Base-by-base conservation (phyloP, 1,140 invertebrate species). In the Diachasmimorpha longicaudata region DNA sequence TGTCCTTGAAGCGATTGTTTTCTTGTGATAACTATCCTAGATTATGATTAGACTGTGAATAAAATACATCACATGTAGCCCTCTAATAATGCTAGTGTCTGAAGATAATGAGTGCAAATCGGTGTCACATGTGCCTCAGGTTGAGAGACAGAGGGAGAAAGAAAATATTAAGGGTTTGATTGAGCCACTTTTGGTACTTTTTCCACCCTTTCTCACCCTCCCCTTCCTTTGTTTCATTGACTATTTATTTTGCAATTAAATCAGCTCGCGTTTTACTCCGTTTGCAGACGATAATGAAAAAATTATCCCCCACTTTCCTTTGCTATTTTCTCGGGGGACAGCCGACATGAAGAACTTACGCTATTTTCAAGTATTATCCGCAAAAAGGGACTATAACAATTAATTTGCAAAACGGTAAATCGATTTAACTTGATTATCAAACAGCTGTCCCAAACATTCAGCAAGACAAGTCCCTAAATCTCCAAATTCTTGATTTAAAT, bases 101-200 rank as follows among this genome's bases (percentile, higher is more conserved):
- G 85, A 82, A 86, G 86, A 88, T 87, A 88, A 87, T 88, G 82
- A 80, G 79, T 70, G 69, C 75, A 71, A 81, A 83, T 79, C 81
- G 72, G 75, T 79, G 81, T 71, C 76, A 75, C 75, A 78, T 79
- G 74, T 69, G 76, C 66, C 52, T 37, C 23, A 5, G 2, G 14
- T 9, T 48, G 71, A 37, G 31, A 19, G 25, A 39, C 31, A 36
- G 46, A 68, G 44, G 42, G 21, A 46, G 44, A 75, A 70, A 55
- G 37, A 70, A 46, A 55, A 25, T 16, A 42, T 69, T 37, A n/a
- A 70, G 21, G 10, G 31, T 75, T 42, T 39, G 44, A 75, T 74
- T 48, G 37, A 52, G 69, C 42, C 69, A 70, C 42, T 58, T 52
- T 48, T 21, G 31, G 52, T 25, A 63, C 58, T 63, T 63, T 14